These are phyloP conservation scores for Alexandromys fortis DNA, from an alignment of 2,113 vertebrate species.

Conservation along the genomic window DNA sequence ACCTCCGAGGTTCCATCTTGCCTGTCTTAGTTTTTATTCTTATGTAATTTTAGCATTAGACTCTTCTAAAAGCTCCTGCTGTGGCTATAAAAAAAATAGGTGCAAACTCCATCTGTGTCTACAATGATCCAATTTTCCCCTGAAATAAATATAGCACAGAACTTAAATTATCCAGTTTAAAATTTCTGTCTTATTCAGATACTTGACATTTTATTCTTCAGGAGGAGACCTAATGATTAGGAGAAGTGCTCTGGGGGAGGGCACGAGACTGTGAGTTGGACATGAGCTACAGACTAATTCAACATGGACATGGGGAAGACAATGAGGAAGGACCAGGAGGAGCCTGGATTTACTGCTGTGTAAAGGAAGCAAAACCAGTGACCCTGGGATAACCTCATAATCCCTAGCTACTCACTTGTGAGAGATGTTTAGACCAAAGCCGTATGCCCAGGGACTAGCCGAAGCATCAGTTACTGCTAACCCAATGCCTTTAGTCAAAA, in stretches of 20 bases:
- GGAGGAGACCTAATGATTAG: neutral
- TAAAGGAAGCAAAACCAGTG: neutral
- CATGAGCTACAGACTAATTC: neutral
- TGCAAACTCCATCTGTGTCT: slow-evolving; percentile 71
- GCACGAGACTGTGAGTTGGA: neutral
- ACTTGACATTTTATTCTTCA: slow-evolving; percentile 40
- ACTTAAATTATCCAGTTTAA: slow-evolving; percentile 49
- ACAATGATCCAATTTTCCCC: slow-evolving; percentile 37
- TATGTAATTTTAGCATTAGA: slow-evolving; percentile 62
- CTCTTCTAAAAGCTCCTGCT: slow-evolving; percentile 68
- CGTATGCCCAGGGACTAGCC: neutral
- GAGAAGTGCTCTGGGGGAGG: neutral
- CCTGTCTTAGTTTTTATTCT: slow-evolving; percentile 61
- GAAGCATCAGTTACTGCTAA: neutral
- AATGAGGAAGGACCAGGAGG: neutral
- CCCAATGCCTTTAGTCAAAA: neutral
- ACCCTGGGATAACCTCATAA: neutral
- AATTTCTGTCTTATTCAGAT: slow-evolving; percentile 41
- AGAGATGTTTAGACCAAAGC: neutral
- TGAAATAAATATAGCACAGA: slow-evolving; percentile 60
- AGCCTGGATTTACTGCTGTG: neutral
- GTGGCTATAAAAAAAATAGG: slow-evolving; percentile 54
- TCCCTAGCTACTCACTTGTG: neutral
- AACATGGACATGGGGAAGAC: neutral
- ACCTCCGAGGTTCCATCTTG: slow-evolving; percentile 9